Percentiles rank a stretch among this genome's conserved stretches.
These are phyloP conservation scores for Eupeodes luniger DNA, from an alignment of 2,888 invertebrate species.

Conservation along the genomic window DNA sequence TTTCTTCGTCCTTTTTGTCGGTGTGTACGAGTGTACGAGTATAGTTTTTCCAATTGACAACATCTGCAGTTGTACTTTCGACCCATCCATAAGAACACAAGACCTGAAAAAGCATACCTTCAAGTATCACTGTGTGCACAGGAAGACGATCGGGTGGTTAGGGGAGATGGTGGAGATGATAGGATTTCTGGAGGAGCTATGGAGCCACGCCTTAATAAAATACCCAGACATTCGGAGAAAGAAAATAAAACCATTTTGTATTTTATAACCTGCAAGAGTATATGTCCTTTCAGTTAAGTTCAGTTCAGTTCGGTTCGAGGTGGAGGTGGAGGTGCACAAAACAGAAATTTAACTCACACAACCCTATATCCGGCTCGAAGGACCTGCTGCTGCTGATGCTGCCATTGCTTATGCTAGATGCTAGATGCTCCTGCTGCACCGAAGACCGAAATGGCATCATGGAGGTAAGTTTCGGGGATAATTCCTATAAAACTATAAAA, in stretches of 20 bases:
- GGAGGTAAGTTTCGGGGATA: constrained; percentile 70
- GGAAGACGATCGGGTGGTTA: background rate
- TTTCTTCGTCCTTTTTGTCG: constrained; percentile 29
- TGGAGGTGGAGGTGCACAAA: constrained; percentile 36
- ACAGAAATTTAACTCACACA: constrained; percentile 52
- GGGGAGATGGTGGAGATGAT: background rate
- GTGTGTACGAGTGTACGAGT: constrained; percentile 7
- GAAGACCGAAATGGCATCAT: constrained; percentile 34
- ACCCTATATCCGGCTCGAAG: constrained; percentile 51
- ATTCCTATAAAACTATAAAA: constrained; percentile 74
- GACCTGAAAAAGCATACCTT: background rate
- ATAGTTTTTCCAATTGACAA: constrained; percentile 71
- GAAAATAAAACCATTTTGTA: constrained; percentile 70
- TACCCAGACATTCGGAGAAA: constrained; percentile 73
- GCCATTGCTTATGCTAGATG: background rate
- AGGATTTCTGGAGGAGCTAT: constrained; percentile 52
- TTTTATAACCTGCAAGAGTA: constrained; percentile 35
- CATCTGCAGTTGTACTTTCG: constrained; percentile 67
- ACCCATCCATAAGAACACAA: constrained; percentile 17
- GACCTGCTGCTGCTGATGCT: constrained; percentile 28
- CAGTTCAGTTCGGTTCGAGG: too few relatives aligned
- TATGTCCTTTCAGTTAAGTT: constrained; percentile 52
- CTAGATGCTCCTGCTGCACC: background rate
- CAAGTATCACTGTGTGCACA: background rate
- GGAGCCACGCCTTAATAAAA: constrained; percentile 76